Percentiles rank a stretch among this genome's conserved stretches.
Conservation (phyloP, 92 coral and sea anemone genomes). For the Phenganax stokvisi region DNA sequence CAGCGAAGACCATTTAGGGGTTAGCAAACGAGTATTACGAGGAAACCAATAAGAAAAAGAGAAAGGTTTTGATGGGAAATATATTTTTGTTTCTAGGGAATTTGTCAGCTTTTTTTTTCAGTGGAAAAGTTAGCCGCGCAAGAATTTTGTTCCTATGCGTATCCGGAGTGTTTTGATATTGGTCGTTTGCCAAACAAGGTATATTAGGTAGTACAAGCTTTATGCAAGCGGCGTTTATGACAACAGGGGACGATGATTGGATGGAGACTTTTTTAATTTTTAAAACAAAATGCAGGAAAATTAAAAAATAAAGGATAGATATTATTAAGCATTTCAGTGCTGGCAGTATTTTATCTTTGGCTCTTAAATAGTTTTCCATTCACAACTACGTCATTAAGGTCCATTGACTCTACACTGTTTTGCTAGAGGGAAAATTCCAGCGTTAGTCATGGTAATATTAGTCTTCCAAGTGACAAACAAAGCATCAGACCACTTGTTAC, state of each 20-base stretch:
- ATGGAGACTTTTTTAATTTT: too few relatives aligned
- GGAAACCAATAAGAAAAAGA: neutral
- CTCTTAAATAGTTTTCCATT: neutral
- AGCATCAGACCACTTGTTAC: neutral
- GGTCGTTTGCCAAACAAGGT: conserved; percentile 1
- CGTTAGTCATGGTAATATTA: neutral
- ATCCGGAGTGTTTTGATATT: conserved; percentile 20
- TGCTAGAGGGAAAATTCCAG: neutral
- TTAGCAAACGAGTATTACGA: neutral
- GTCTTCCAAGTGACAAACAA: neutral
- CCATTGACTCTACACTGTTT: neutral
- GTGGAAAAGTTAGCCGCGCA: conserved; percentile 11
- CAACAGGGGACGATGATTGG: too few relatives aligned
- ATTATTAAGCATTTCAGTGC: too few relatives aligned
- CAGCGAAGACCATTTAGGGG: neutral
- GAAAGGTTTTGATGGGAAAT: neutral
- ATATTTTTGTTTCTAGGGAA: neutral
- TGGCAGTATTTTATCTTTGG: too few relatives aligned
- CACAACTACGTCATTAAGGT: neutral
- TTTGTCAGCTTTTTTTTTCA: conserved; percentile 21
- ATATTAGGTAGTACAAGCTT: neutral
- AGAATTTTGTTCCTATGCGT: conserved; percentile 16
- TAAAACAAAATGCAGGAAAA: too few relatives aligned
- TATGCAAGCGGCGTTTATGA: too few relatives aligned
- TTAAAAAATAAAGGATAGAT: too few relatives aligned